Conservation (phyloP, 2,888 invertebrate species). For the Cylloceria caligata region DNA sequence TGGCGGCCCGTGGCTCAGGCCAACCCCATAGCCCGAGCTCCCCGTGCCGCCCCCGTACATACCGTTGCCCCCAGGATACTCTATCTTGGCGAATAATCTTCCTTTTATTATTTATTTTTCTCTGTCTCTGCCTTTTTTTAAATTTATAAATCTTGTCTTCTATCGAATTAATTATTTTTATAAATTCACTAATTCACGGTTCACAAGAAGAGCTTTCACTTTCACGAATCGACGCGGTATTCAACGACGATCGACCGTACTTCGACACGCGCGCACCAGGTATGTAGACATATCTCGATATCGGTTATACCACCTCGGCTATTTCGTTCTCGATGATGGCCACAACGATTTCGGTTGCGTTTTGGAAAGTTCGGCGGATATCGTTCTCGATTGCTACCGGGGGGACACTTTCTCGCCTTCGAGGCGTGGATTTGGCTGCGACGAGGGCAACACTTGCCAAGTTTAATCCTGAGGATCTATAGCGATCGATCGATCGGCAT, state of each 20-base stretch:
- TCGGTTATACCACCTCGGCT: conserved; percentile 22
- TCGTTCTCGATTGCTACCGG: conserved; percentile 56
- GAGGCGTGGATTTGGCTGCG: conserved; percentile 41
- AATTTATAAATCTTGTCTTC: conserved; percentile 15
- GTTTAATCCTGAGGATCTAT: neutral
- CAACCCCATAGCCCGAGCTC: conserved; percentile 80
- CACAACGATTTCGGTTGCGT: conserved; percentile 69
- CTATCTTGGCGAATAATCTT: conserved; percentile 78
- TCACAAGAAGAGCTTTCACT: neutral
- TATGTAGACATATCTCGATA: conserved; percentile 10
- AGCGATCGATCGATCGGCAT: neutral
- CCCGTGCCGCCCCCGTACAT: conserved; percentile 83
- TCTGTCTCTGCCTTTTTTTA: conserved; percentile 1
- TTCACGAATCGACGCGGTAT: conserved; percentile 11
- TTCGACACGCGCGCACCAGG: conserved; percentile 6
- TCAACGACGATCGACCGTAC: neutral
- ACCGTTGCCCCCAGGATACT: conserved; percentile 80
- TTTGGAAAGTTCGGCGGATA: conserved; percentile 71
- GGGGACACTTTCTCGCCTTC: conserved; percentile 72
- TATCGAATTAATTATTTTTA: neutral
- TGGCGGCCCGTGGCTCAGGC: conserved; percentile 79
- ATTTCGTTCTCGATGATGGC: conserved; percentile 19
- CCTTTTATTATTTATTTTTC: conserved; percentile 5
- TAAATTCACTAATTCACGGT: neutral
- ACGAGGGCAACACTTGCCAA: conserved; percentile 40